Conservation (phyloP, 2,113 vertebrate genomes). For the Rhineura floridana region DNA sequence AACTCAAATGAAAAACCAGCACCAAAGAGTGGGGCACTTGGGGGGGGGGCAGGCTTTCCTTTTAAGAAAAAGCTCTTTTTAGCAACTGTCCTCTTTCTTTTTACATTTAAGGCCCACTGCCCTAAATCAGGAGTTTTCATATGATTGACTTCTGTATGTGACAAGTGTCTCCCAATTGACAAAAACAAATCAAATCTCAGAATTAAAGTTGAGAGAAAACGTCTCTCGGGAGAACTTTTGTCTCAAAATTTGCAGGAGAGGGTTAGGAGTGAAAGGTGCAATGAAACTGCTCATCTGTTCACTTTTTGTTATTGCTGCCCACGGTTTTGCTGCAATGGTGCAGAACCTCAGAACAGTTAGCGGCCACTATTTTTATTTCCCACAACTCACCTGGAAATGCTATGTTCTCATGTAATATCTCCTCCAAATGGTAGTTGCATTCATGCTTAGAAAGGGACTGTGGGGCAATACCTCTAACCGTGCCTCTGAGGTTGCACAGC, state of each 20-base stretch:
- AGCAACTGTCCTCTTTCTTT: neutral
- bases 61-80: neutral
- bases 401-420: neutral
- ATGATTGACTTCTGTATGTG: neutral
- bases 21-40: neutral
- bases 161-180: too few relatives aligned
- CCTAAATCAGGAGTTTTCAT: neutral
- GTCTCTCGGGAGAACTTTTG: too few relatives aligned
- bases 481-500: neutral
- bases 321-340: too few relatives aligned
- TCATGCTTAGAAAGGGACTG: neutral
- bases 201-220: too few relatives aligned
- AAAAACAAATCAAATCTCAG: too few relatives aligned
- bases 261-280: too few relatives aligned
- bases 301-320: too few relatives aligned
- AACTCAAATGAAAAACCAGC: neutral
- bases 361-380: too few relatives aligned
- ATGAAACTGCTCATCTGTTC: too few relatives aligned
- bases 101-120: neutral
- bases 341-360: too few relatives aligned
- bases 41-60: neutral
- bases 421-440: neutral
- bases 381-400: neutral
- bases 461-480: too few relatives aligned
- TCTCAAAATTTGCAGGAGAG: too few relatives aligned